phyloP scores from a whole-genome alignment of 30 jellyfish, hydroid and myxozoan genomes.

The Pelagia noctiluca region DNA sequence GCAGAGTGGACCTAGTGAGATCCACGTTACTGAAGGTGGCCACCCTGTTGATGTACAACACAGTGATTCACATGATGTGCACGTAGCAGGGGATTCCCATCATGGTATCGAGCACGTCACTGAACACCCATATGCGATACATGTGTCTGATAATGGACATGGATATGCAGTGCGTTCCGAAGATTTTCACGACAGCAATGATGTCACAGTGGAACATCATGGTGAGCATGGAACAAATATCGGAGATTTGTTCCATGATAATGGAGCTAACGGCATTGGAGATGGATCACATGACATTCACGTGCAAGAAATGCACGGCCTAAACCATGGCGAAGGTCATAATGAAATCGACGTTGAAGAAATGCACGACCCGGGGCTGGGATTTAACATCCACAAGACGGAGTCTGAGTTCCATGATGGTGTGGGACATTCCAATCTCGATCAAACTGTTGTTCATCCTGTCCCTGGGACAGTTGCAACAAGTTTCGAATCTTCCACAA shows the following conservation, averaged over 20 bases:
- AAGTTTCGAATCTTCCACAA: background rate
- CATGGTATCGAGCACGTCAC: slow-evolving; percentile 2
- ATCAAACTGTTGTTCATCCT: background rate
- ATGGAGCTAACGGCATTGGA: slow-evolving; percentile 15
- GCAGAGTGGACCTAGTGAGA: background rate
- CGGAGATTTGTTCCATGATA: slow-evolving; percentile 21
- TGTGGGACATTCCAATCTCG: background rate
- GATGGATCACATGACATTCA: slow-evolving; percentile 25
- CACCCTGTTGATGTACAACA: background rate
- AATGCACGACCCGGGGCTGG: slow-evolving; percentile 63
- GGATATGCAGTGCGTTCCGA: slow-evolving; percentile 53
- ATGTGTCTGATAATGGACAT: slow-evolving; percentile 62
- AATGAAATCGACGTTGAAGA: slow-evolving; percentile 27
- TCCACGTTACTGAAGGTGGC: background rate
- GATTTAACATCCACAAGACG: slow-evolving; percentile 35
- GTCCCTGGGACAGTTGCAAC: no score
- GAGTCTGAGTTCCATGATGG: slow-evolving; percentile 37
- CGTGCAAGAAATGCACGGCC: no score
- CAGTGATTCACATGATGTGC: background rate
- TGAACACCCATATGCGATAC: slow-evolving; percentile 47
- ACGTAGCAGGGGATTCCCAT: background rate
- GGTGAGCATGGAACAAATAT: slow-evolving; percentile 9
- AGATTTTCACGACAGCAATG: no score
- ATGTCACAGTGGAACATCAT: no score
- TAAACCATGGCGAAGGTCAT: background rate